A percentile compares a stretch with the other conserved stretches of the same genome.
Conservation (phyloP, 2,113 vertebrate species). For the Odontophorus gujanensis region DNA sequence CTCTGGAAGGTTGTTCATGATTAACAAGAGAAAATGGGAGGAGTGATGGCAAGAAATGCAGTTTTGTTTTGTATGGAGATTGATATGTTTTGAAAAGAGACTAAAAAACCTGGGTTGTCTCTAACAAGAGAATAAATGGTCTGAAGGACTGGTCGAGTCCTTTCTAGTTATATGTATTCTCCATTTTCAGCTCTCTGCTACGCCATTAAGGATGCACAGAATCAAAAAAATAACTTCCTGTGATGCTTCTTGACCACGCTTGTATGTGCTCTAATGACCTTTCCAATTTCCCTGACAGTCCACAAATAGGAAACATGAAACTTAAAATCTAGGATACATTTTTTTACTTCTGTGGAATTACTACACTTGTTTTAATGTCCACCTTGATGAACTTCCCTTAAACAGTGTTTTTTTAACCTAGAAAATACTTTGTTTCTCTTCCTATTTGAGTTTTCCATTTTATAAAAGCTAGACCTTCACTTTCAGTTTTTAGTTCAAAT, state of each 20-base stretch:
- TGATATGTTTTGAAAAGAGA: not conserved
- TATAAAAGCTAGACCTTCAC: slow-evolving; percentile 49
- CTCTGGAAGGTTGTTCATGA: slow-evolving; percentile 11
- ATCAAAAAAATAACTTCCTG: not conserved
- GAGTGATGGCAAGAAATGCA: not conserved
- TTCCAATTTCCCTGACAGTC: not conserved
- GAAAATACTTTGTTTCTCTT: slow-evolving; percentile 22
- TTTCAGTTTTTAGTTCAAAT: slow-evolving; percentile 73
- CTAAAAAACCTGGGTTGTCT: not conserved
- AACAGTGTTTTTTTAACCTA: not conserved
- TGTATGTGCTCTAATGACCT: not conserved
- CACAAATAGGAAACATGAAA: not conserved
- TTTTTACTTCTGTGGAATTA: not conserved
- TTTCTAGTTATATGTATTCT: slow-evolving; percentile 6
- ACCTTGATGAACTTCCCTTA: not conserved
- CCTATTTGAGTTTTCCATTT: slow-evolving; percentile 24
- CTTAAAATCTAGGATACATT: not conserved
- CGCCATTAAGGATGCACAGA: not conserved
- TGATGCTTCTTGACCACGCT: not conserved
- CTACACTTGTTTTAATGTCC: not conserved
- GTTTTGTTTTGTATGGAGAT: not conserved
- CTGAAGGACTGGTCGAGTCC: not conserved
- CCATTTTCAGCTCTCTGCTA: not conserved
- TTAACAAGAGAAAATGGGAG: not conserved
- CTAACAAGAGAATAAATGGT: not conserved